Evolutionary conservation across 2,888 invertebrate species (phyloP).

Genomic region (Salpingus planirostris): DNA sequence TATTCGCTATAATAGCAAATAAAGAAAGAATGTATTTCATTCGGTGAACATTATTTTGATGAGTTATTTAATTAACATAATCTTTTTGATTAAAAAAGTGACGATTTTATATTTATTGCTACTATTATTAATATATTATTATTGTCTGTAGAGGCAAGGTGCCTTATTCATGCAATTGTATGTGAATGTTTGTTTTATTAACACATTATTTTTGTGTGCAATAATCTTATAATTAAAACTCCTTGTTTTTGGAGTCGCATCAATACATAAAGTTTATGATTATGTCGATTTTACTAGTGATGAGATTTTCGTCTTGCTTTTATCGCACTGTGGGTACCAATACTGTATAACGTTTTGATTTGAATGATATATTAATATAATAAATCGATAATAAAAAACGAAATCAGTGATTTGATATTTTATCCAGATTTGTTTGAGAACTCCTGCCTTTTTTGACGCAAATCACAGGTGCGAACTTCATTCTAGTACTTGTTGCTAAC

Average conservation of each 20-base stretch:
- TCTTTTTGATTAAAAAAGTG: conserved; percentile 17
- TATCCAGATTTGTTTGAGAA: too few species aligned
- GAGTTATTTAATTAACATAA: conserved; percentile 15
- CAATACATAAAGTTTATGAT: conserved; percentile 5
- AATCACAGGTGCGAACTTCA: too few species aligned
- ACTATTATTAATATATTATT: too few species aligned
- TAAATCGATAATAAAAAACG: too few species aligned
- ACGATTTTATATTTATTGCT: conserved; percentile 18
- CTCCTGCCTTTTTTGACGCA: too few species aligned
- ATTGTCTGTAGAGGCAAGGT: conserved; percentile 17
- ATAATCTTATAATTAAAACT: too few species aligned
- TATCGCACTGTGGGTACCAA: conserved; percentile 26
- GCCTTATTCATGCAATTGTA: conserved; percentile 26
- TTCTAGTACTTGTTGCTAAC: too few species aligned
- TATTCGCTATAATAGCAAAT: too few species aligned
- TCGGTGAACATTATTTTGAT: too few species aligned
- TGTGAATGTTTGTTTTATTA: conserved; percentile 21
- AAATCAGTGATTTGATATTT: too few species aligned
- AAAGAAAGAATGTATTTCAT: too few species aligned
- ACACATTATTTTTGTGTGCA: conserved; percentile 29
- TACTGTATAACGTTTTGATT: conserved; percentile 16
- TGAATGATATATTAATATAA: conserved; percentile 7
- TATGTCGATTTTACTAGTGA: conserved; percentile 17
- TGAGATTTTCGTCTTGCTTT: conserved; percentile 19
- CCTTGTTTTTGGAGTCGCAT: conserved; percentile 18